phyloP scores from a whole-genome alignment of 2,113 vertebrate species.

The Microcebus jonahi region DNA sequence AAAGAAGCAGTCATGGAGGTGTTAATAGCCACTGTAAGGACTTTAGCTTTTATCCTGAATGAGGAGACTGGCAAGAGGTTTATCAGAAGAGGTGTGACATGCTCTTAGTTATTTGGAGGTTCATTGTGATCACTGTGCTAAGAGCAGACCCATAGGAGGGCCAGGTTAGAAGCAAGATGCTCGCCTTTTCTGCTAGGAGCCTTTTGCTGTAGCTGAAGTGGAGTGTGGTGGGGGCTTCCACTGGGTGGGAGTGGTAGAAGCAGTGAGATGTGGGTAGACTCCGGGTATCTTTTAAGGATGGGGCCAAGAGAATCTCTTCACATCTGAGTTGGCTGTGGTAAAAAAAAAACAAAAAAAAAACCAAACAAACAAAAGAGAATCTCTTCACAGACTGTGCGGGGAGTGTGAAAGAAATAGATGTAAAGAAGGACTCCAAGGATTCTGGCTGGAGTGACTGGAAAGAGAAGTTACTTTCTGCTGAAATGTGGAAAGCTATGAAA shows the following conservation, averaged over 20 bases:
- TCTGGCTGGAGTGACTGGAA: not conserved
- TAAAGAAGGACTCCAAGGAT: not conserved
- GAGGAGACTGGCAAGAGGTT: not conserved
- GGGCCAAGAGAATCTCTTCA: not conserved
- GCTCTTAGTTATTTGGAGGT: not conserved
- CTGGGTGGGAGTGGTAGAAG: not conserved
- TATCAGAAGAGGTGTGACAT: not conserved
- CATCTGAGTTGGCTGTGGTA: no score
- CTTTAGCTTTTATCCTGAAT: not conserved
- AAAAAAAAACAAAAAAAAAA: no score
- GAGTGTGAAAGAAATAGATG: not conserved
- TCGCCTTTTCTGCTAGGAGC: not conserved
- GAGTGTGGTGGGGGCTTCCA: not conserved
- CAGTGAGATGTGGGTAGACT: not conserved
- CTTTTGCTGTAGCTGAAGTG: not conserved
- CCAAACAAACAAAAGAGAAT: no score
- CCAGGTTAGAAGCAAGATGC: not conserved
- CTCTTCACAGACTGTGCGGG: not conserved
- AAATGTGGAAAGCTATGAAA: not conserved
- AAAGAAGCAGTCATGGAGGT: fast-evolving
- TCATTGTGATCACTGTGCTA: not conserved
- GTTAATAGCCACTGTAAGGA: fast-evolving
- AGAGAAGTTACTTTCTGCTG: not conserved
- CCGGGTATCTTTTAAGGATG: not conserved
- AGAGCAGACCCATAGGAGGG: not conserved